Evolutionary conservation across 1,140 invertebrate genomes (phyloP).

Genomic region (Ectropis grisescens): DNA sequence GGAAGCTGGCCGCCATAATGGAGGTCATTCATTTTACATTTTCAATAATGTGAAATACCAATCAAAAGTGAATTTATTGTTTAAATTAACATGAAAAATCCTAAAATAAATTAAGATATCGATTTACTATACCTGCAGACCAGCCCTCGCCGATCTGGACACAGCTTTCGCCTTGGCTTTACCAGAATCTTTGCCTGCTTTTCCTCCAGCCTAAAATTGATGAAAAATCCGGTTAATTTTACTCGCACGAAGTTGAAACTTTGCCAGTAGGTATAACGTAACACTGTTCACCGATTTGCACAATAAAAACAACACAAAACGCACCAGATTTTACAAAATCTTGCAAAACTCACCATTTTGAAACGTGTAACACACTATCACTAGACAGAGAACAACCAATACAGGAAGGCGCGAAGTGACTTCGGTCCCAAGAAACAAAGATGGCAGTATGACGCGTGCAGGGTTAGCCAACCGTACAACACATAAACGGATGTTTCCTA

Average conservation of each 20-base stretch:
- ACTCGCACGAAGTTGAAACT: conserved; percentile 59
- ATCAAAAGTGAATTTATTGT: conserved; percentile 6
- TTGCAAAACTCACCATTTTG: conserved; percentile 70
- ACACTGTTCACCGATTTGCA: conserved; percentile 34
- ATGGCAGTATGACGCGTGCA: conserved; percentile 39
- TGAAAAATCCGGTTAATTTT: conserved; percentile 63
- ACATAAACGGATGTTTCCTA: conserved; percentile 34
- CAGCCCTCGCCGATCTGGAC: conserved; percentile 96
- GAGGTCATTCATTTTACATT: conserved; percentile 52
- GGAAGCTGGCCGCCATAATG: conserved; percentile 47
- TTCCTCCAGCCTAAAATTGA: conserved; percentile 92
- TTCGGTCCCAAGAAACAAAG: conserved; percentile 46
- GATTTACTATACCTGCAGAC: conserved; percentile 88
- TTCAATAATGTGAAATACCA: conserved; percentile 54
- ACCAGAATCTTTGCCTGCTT: conserved; percentile 99
- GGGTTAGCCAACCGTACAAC: conserved; percentile 36
- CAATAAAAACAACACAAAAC: conserved; percentile 31
- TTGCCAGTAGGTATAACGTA: conserved; percentile 47
- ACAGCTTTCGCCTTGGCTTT: conserved; percentile 99
- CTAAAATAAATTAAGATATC: conserved; percentile 37
- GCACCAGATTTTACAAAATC: conserved; percentile 51
- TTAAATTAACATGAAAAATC: conserved; percentile 32
- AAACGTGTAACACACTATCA: conserved; percentile 65
- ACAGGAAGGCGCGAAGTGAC: conserved; percentile 62
- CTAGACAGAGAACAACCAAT: conserved; percentile 50